Conservation (phyloP, 1,140 invertebrate species). For the Anoplophora glabripennis region DNA sequence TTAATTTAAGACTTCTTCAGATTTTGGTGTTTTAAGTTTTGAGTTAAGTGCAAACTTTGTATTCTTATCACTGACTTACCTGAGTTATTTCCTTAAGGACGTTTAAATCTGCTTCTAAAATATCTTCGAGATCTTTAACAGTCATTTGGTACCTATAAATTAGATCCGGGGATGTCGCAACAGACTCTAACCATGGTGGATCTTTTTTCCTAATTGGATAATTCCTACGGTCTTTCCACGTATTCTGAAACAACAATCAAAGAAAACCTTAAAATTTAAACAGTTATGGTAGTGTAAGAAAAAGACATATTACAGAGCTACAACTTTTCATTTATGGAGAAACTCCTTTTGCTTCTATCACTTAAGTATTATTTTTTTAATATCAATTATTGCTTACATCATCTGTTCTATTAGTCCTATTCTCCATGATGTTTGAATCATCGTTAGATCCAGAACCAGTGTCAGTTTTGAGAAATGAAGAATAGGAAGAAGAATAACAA, state of each 20-base stretch:
- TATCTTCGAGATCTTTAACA: constrained; percentile 59
- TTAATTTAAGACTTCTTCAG: no score
- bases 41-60: no score
- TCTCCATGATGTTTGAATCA: constrained; percentile 38
- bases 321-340: not conserved
- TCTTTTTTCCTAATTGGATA: constrained; percentile 51
- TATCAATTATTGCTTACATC: constrained; percentile 32
- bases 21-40: no score
- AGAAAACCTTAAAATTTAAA: constrained; percentile 3
- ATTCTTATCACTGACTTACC: no score
- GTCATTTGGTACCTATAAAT: constrained; percentile 67
- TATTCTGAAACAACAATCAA: constrained; percentile 32
- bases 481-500: constrained; percentile 56
- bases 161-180: constrained; percentile 63
- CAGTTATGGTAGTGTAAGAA: not conserved
- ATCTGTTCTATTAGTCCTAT: constrained; percentile 32
- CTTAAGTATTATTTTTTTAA: not conserved
- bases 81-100: constrained; percentile 59
- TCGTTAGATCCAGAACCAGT: constrained; percentile 45
- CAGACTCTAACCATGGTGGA: constrained; percentile 64
- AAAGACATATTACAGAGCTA: no score
- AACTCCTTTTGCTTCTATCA: not conserved
- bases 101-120: constrained; percentile 61
- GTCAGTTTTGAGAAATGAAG: constrained; percentile 57
- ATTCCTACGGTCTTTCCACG: constrained; percentile 29